Evolutionary conservation across 2,797 vertebrate species (phyloP), one percentile per base, ranked within the genome.

Genomic region (Spinibarbus caldwelli): DNA sequence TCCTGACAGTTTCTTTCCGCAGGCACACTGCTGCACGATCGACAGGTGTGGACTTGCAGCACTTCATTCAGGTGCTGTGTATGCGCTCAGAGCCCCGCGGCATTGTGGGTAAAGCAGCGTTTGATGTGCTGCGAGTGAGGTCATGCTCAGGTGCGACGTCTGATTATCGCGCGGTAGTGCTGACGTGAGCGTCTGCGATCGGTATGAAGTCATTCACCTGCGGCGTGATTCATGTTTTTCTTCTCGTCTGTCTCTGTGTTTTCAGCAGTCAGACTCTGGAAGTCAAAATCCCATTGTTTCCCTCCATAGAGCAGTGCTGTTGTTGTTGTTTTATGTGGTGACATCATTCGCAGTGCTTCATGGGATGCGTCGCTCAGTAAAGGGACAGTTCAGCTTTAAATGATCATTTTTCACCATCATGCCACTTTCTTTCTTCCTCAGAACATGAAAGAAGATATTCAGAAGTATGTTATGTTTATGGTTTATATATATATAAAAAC

Each of bases 41-140:
- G 26, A 38, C 80, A 71, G 80, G 80, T 81, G 80, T 21, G 49
- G 80, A 72, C 68, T 12, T 72, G 80, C 68, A 62, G n/a, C 68
- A 4, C 23, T 17, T 11, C 17, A 34, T 49, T 10, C 47, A 54
- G 47, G 45, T 54, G 34, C 15, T 54, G 23, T 81, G 71, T 23
- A 29, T 81, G 34, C 5, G 4, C 8, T 52, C 78, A 6, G 47
- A 54, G 66, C 67, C 66, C 36, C 2, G 0, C 15, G 67, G 67
- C 34, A 82, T 59, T 59, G 36, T 82, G 67, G 80, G 80, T 71
- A 59, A 23, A 43, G 80, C 64, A n/a, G 64, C 45, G 45, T 21
- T 45, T 31, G 38, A 47, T 47, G n/a, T n/a, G n/a, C n/a, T n/a
- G 17, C 14, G 43, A 9, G 23, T 34, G 43, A 26, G 75, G 23